Conservation (phyloP, 2,888 invertebrate species). For the Dexiosoma caninum region DNA sequence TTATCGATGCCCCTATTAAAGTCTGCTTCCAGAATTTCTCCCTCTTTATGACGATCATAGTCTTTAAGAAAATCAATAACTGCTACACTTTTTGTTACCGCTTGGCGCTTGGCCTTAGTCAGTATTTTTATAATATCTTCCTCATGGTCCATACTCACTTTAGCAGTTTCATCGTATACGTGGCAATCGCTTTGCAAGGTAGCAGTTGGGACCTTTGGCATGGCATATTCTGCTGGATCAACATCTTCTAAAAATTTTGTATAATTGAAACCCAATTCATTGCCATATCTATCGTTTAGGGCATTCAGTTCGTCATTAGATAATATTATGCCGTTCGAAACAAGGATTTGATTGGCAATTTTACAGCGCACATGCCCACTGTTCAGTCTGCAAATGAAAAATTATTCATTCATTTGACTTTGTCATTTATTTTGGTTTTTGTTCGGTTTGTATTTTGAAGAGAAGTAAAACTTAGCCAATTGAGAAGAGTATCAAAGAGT, state of each 20-base stretch:
- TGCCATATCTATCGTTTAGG: slow-evolving; percentile 84
- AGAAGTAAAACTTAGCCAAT: no score
- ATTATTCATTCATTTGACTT: no score
- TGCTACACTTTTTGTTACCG: slow-evolving; percentile 83
- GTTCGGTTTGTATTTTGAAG: no score
- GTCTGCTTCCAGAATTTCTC: slow-evolving; percentile 82
- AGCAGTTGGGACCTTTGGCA: slow-evolving; percentile 70
- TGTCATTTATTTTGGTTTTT: no score
- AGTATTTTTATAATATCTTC: slow-evolving; percentile 82
- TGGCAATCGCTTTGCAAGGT: slow-evolving; percentile 65
- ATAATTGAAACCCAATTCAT: slow-evolving; percentile 88
- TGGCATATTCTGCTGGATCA: slow-evolving; percentile 75
- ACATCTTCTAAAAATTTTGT: slow-evolving; percentile 83
- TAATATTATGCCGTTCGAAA: slow-evolving; percentile 83
- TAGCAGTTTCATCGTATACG: slow-evolving; percentile 78
- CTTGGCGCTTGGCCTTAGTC: slow-evolving; percentile 85
- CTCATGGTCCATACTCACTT: slow-evolving; percentile 79
- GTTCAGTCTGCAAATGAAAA: slow-evolving; percentile 79
- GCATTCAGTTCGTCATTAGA: slow-evolving; percentile 83
- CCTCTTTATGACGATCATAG: slow-evolving; percentile 83
- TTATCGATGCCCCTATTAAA: slow-evolving; percentile 85
- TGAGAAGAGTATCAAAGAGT: no score
- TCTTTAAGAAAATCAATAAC: slow-evolving; percentile 82
- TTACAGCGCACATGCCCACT: slow-evolving; percentile 85
- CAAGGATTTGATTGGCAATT: slow-evolving; percentile 85